phyloP scores from a whole-genome alignment of 1,140 invertebrate genomes.

The Trichoplusia ni region DNA sequence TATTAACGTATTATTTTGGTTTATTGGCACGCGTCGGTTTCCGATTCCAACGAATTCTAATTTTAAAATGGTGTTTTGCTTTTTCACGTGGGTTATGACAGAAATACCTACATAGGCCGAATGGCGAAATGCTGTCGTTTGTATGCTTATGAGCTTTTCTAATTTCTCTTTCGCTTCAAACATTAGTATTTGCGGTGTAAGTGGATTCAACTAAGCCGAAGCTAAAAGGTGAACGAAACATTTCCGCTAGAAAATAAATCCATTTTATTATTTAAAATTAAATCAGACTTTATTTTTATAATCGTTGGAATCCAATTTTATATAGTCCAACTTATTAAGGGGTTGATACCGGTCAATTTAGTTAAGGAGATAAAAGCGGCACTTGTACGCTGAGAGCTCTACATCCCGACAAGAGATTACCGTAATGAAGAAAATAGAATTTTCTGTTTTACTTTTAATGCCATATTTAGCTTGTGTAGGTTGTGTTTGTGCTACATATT shows the following conservation, averaged over 20 bases:
- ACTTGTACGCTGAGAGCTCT: not conserved
- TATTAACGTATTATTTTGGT: constrained; percentile 36
- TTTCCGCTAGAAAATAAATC: too few relatives aligned
- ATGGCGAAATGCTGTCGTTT: constrained; percentile 2
- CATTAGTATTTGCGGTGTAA: too few relatives aligned
- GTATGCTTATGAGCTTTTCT: not conserved
- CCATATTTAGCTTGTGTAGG: not conserved
- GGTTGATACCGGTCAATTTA: not conserved
- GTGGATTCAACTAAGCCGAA: too few relatives aligned
- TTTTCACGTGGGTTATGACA: constrained; percentile 35
- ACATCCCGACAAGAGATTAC: not conserved
- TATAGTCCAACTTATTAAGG: not conserved
- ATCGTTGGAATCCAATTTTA: not conserved
- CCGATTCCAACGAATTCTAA: constrained; percentile 38
- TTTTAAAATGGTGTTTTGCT: constrained; percentile 40
- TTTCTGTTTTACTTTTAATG: not conserved
- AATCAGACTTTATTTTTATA: not conserved
- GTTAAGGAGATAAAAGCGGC: not conserved
- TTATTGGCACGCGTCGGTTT: constrained; percentile 38
- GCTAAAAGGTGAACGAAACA: too few relatives aligned
- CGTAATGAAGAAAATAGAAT: not conserved
- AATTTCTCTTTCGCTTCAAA: too few relatives aligned
- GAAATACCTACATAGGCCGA: constrained; percentile 26
- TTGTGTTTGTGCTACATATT: too few relatives aligned
- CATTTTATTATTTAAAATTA: not conserved